A percentile compares a stretch with the other conserved stretches of the same genome.
Evolutionary conservation across 2,113 vertebrate genomes (phyloP).

Genomic region (Phyllostomus hastatus): DNA sequence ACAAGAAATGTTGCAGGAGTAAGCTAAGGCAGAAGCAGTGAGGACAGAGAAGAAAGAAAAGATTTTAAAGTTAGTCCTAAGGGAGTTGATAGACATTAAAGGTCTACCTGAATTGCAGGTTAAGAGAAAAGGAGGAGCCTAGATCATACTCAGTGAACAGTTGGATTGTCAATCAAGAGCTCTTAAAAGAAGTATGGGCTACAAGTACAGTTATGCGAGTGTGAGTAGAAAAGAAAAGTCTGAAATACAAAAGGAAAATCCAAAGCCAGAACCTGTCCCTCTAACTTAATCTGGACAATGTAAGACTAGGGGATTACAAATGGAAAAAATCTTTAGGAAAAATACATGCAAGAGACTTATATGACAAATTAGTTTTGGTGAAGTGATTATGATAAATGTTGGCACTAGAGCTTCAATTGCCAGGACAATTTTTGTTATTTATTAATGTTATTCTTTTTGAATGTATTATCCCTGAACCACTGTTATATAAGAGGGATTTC

Average conservation of each 20-base stretch:
- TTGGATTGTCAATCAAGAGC: neutral
- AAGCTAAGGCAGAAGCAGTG: neutral
- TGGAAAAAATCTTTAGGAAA: neutral
- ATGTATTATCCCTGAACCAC: neutral
- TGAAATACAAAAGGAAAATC: neutral
- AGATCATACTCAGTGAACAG: neutral
- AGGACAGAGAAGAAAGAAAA: neutral
- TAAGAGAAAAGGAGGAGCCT: neutral
- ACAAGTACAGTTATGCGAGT: neutral
- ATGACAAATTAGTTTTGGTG: neutral
- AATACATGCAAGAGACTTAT: neutral
- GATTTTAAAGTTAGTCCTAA: neutral
- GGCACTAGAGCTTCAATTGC: neutral
- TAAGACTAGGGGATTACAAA: constrained; percentile 3
- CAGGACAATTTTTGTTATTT: neutral
- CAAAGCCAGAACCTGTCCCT: neutral
- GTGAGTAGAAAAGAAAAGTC: neutral
- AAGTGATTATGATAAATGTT: neutral
- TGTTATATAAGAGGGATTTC: neutral
- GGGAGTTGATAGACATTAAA: neutral
- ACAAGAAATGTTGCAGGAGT: neutral
- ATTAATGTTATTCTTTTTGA: constrained; percentile 10
- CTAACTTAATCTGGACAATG: neutral
- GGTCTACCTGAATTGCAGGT: neutral
- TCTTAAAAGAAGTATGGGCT: neutral